Evolutionary conservation across 35 echinoderm and acorn worm species (phyloP), one percentile per base, ranked within the genome.

Genomic region (Lytechinus pictus): DNA sequence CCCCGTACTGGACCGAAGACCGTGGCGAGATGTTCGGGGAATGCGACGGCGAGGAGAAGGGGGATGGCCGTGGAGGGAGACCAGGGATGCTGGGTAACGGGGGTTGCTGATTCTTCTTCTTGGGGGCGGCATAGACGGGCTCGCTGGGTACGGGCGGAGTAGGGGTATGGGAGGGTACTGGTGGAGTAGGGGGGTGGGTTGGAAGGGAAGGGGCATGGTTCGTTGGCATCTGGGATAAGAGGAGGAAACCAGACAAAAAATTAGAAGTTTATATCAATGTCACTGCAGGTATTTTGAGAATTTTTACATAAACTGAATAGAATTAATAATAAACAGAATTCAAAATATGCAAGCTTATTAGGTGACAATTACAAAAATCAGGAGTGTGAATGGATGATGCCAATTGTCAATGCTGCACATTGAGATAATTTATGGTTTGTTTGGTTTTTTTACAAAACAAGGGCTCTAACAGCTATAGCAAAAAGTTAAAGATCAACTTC

Each of bases 111-210:
- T 87, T 57, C 28, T 86, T 95, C 24, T 96, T 97, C 52, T 96
- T 92, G 7, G 97, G 96, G 72, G 96, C 94, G 10, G 97, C 97
- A 52, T 97, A 97, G 86, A 97, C 97, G 1, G 97, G 97, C 29
- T 97, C 97, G 16, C 3, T 55, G 53, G 88, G 88, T 91, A 27
- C 87, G 60, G 95, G n/a, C 53, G 54, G 53, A 51, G 92, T 86
- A 13, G 54, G 52, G 55, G 24, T 9, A 86, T 28, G 54, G 87
- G 66, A 95, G 16, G 55, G 52, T 61, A 24, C 3, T 16, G 16
- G 16, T 7, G 66, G 66, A 24, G 66, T 79, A 79, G 16, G 66
- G 6, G 52, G 13, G 13, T 8, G 33, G 11, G 27, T 27, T 54
- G 89, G 89, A 14, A 66, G 57, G 28, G 91, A 57, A 53, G 95